phyloP scores from a whole-genome alignment of 2,113 vertebrate genomes.

The Muntiacus muntjak region DNA sequence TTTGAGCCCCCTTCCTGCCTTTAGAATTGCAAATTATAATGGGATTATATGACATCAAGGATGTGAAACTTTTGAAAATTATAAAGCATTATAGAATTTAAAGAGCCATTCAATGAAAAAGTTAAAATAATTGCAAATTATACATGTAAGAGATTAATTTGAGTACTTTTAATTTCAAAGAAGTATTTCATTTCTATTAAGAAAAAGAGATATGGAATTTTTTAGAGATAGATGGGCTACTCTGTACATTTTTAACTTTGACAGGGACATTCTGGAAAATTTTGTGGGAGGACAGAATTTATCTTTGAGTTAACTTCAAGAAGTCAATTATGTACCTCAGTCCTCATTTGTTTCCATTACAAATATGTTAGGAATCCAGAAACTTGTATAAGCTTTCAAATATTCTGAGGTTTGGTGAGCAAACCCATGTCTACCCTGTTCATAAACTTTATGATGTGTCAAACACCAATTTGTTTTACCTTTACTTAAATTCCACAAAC shows the following conservation, averaged over 20 bases:
- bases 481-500: not conserved
- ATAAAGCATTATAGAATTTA: not conserved
- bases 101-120: not conserved
- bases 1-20: rapidly evolving
- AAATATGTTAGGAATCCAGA: constrained; percentile 13
- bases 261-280: not conserved
- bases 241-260: not conserved
- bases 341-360: constrained; percentile 23
- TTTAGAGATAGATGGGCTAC: not conserved
- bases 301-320: constrained; percentile 20
- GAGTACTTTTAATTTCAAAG: not conserved
- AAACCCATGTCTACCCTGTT: not conserved
- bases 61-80: not conserved
- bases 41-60: not conserved
- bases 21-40: not conserved
- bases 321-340: not conserved
- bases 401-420: not conserved
- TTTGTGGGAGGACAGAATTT: not conserved
- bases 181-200: not conserved
- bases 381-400: not conserved
- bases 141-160: not conserved
- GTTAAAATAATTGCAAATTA: not conserved
- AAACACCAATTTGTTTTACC: not conserved
- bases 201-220: not conserved
- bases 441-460: not conserved